Evolutionary conservation across 2,113 vertebrate genomes (phyloP).

Genomic region (Gymnarchus niloticus): DNA sequence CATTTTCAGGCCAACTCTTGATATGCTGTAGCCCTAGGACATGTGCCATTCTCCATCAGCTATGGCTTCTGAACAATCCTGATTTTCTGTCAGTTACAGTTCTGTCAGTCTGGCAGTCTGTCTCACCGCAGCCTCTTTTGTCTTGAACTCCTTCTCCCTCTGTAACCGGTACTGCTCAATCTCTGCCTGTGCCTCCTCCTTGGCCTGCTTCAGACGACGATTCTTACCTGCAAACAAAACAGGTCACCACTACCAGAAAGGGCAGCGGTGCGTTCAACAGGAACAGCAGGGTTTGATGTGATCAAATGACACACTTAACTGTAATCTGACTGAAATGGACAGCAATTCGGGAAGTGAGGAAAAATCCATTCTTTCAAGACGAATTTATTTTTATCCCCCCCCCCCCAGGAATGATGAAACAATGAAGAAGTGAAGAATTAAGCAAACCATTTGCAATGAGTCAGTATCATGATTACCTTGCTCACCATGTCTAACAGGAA

Average conservation of each 20-base stretch:
- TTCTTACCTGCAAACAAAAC: constrained; percentile 75
- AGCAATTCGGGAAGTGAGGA: neutral
- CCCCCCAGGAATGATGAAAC: neutral
- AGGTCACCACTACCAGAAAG: neutral
- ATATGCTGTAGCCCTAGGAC: neutral
- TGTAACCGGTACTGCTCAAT: constrained; percentile 95
- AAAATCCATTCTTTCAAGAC: neutral
- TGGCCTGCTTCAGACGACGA: constrained; percentile 90
- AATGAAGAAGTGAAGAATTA: neutral
- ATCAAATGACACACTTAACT: neutral
- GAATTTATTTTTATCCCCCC: too few relatives aligned
- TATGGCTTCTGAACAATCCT: neutral
- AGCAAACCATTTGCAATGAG: neutral
- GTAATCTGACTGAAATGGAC: neutral
- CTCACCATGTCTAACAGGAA: neutral
- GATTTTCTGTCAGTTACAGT: neutral
- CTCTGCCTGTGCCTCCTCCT: constrained; percentile 96
- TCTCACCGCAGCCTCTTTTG: constrained; percentile 84
- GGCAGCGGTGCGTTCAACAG: neutral
- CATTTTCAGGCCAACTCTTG: neutral
- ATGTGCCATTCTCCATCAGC: neutral
- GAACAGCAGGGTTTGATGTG: neutral
- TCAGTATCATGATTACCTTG: neutral
- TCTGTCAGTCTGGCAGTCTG: neutral
- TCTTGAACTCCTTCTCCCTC: constrained; percentile 95